Evolutionary conservation across 2,888 invertebrate species (phyloP).

Genomic region (Drosophila planitibia): DNA sequence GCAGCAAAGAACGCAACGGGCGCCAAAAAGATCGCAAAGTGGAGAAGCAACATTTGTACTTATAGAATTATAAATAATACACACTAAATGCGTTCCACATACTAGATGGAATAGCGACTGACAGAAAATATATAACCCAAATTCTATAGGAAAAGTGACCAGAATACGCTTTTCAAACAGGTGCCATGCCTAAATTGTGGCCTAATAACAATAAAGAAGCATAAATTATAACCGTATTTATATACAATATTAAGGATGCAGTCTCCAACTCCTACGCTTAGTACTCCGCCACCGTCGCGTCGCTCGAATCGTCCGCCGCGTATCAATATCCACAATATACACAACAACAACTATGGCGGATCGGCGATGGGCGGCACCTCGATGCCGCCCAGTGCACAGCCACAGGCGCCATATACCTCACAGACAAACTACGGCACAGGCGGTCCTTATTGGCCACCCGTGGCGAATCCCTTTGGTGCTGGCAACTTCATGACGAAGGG

Average conservation of each 20-base stretch:
- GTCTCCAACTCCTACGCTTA: constrained; percentile 43
- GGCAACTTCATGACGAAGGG: constrained; percentile 93
- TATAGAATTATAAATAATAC: constrained; percentile 33
- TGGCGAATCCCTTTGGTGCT: constrained; percentile 87
- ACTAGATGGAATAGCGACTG: constrained; percentile 16
- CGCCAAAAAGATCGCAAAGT: constrained; percentile 39
- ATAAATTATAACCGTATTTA: not conserved
- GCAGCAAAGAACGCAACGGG: constrained; percentile 15
- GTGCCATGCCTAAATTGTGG: constrained; percentile 10
- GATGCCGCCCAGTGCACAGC: constrained; percentile 73
- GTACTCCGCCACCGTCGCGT: constrained; percentile 67
- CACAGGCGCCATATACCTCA: constrained; percentile 72
- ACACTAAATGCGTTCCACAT: constrained; percentile 8
- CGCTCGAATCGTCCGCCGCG: constrained; percentile 82
- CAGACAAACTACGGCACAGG: constrained; percentile 72
- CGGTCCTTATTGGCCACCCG: constrained; percentile 83
- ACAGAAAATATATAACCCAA: not conserved
- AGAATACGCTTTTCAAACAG: not conserved
- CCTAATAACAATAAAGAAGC: not conserved
- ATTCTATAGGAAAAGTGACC: constrained; percentile 6
- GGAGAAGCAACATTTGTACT: constrained; percentile 22
- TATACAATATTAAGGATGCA: constrained; percentile 20
- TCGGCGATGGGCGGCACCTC: constrained; percentile 62
- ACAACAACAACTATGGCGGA: constrained; percentile 50
- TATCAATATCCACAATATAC: constrained; percentile 78